Conservation (phyloP, 2,113 vertebrate species). For the Serilophus lunatus region DNA sequence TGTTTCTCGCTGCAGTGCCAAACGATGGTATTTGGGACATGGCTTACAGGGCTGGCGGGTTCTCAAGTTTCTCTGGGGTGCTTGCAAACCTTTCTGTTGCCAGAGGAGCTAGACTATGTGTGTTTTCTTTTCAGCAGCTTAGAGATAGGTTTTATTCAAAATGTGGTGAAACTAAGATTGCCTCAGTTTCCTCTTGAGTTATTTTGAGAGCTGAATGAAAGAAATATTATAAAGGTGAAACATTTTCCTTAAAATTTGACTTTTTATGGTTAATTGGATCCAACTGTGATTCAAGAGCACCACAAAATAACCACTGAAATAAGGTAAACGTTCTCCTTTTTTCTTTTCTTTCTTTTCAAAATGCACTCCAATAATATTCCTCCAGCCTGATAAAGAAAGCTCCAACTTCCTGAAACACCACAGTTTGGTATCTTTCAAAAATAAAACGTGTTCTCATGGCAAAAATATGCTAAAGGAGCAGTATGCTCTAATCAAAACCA, state of each 20-base stretch:
- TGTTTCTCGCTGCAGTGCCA: neutral
- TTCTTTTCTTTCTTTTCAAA: too few species aligned
- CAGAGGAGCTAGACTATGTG: neutral
- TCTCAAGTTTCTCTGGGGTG: neutral
- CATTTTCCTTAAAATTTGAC: neutral
- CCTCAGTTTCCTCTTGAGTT: neutral
- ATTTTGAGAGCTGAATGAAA: neutral
- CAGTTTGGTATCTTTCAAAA: neutral
- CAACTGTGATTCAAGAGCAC: neutral
- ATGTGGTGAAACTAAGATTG: neutral
- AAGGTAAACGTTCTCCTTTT: neutral
- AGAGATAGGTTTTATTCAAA: neutral
- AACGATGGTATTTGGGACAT: neutral
- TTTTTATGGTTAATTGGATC: neutral
- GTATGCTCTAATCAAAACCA: neutral
- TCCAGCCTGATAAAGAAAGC: neutral
- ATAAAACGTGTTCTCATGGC: neutral
- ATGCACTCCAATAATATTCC: neutral
- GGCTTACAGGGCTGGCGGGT: neutral
- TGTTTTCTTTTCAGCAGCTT: neutral
- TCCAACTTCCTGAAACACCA: neutral
- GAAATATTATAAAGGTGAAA: neutral
- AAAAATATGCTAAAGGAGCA: neutral
- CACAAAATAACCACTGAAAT: neutral
- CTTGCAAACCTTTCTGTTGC: neutral